Evolutionary conservation across 2,113 vertebrate genomes (phyloP), one percentile per base, ranked within the genome.

Genomic region (Hyperopisus bebe): DNA sequence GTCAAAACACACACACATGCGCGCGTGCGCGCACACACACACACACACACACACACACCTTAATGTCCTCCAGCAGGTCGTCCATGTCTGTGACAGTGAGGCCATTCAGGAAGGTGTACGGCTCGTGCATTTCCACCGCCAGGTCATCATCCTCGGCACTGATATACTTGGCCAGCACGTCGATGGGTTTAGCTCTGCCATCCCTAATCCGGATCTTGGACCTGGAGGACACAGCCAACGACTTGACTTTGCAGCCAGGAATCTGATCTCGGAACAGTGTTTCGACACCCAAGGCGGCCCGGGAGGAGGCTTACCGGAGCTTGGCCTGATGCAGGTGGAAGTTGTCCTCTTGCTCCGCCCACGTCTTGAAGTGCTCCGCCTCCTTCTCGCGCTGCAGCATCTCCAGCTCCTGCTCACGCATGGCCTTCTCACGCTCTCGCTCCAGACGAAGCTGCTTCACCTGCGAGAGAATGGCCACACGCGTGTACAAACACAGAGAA

Each of bases 301-400:
- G 17, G n/a, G 5, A 2, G 44, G 5, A 66, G 5, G 88, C 94
- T 31, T 44, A 97, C 98, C 98, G 94, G 35, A 99, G 96, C 94
- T 99, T 99, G 92, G 98, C 98, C 93, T 99, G 98, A 2, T 98
- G 98, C 87, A 99, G 94, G 91, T 99, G 98, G 94, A 99, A 99
- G 93, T 98, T 97, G 94, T 99, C 98, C 83, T 99, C 98, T 91
- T 99, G 98, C 91, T 99, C 98, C 58, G 98, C 98, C 98, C 98
- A 99, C 0, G 98, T 99, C 94, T 99, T 99, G 93, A 99, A 99
- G 94, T 99, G 98, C 87, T 99, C 98, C 0, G 98, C 98, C 94
- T 99, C 98, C 89, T 99, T 99, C 93, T 99, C 98, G 21, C 98
- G 95, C 94, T 99, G 98, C 91, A 99, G 94, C 98, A 99, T 97